phyloP scores from a whole-genome alignment of 2,113 vertebrate genomes.

The Catharus bicknelli region DNA sequence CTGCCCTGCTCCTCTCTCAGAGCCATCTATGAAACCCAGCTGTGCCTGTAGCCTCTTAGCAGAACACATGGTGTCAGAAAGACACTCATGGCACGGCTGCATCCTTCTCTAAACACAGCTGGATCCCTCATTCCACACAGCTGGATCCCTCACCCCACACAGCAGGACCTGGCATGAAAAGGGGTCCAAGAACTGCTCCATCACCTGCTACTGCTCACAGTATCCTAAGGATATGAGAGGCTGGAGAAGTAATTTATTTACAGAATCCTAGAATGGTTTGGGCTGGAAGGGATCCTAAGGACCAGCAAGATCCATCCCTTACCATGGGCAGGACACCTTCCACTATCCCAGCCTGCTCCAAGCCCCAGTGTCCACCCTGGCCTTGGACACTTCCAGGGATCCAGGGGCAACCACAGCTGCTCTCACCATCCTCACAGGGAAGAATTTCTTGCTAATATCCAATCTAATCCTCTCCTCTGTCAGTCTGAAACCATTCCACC shows the following conservation, averaged over 20 bases:
- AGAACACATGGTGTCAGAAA: accelerated
- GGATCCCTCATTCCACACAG: not conserved
- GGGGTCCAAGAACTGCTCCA: not conserved
- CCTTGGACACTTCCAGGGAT: not conserved
- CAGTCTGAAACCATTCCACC: not conserved
- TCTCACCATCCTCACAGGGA: accelerated
- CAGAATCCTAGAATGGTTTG: not conserved
- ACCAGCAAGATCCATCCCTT: accelerated
- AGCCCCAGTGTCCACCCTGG: accelerated
- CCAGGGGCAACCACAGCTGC: not conserved
- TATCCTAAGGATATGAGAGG: not conserved
- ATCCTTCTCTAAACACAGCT: not conserved
- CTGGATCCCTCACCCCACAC: not conserved
- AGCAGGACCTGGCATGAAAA: not conserved
- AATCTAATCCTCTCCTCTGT: not conserved
- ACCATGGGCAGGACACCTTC: not conserved
- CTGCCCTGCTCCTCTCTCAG: not conserved
- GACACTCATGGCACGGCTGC: accelerated
- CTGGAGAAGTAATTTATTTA: not conserved
- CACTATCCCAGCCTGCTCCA: accelerated
- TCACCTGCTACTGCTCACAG: not conserved
- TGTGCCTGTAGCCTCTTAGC: not conserved
- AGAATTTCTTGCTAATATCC: not conserved
- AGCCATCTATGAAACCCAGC: accelerated
- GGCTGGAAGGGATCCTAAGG: not conserved